These are phyloP conservation scores for Malurus cyaneus DNA, from an alignment of 2,113 vertebrate species.

Conservation along the genomic window DNA sequence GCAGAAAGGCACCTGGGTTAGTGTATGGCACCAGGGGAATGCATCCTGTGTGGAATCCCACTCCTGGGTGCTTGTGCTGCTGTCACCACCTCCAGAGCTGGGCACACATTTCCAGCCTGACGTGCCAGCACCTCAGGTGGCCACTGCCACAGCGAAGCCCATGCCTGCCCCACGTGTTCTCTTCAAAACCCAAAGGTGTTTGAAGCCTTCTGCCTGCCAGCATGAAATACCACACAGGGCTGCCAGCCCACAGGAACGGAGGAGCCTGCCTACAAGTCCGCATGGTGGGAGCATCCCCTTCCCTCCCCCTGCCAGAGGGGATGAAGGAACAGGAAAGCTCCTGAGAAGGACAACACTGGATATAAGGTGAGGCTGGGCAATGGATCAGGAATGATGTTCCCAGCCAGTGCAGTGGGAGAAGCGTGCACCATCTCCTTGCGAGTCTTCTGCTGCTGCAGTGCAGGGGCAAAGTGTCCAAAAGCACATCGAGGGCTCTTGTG, in stretches of 20 bases:
- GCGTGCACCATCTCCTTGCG: neutral
- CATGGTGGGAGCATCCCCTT: neutral
- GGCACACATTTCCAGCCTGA: neutral
- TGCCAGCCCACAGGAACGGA: neutral
- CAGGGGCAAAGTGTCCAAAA: neutral
- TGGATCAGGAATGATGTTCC: neutral
- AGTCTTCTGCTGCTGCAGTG: neutral
- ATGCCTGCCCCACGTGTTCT: neutral
- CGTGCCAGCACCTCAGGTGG: neutral
- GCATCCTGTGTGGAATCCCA: neutral
- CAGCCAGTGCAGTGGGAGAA: neutral
- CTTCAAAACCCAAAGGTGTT: neutral
- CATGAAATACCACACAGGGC: neutral
- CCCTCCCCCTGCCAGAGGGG: neutral
- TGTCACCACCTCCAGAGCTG: neutral
- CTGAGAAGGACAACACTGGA: neutral
- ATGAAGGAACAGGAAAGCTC: neutral
- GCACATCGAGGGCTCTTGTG: neutral
- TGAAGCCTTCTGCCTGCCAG: neutral
- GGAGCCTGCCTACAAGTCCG: neutral
- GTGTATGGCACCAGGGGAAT: neutral
- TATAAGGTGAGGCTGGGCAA: neutral
- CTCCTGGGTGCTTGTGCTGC: neutral
- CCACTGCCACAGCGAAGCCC: neutral
- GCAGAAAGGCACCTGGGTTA: neutral